Conservation (phyloP, 1,140 invertebrate genomes). For the Hestina assimilis region DNA sequence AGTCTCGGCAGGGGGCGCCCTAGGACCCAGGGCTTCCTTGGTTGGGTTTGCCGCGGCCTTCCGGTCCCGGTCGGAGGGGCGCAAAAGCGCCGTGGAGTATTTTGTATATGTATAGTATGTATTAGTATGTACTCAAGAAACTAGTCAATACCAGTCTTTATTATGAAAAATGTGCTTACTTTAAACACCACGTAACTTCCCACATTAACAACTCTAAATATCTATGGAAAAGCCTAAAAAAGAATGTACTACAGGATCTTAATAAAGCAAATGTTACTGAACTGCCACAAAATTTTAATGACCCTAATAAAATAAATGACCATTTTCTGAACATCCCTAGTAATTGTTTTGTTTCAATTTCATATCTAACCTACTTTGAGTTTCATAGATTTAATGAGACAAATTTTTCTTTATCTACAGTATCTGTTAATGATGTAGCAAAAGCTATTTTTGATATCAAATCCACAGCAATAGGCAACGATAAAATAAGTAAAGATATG, state of each 20-base stretch:
- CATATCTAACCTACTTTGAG: background rate
- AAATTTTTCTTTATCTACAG: no score
- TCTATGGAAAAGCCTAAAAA: background rate
- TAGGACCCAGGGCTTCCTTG: no score
- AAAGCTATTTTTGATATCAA: no score
- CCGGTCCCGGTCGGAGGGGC: no score
- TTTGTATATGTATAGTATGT: no score
- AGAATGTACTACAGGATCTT: background rate
- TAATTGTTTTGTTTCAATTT: background rate
- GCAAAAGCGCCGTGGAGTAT: no score
- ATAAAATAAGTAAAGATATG: background rate
- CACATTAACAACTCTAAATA: background rate
- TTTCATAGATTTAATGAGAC: background rate
- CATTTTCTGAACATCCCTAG: background rate
- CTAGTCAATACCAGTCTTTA: background rate
- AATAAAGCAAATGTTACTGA: background rate
- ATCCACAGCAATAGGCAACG: no score
- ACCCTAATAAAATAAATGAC: background rate
- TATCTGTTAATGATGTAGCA: no score
- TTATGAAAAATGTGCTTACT: constrained; percentile 1
- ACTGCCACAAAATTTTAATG: background rate
- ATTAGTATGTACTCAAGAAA: no score
- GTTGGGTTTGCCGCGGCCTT: no score
- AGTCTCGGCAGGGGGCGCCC: no score
- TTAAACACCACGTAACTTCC: background rate